phyloP scores from a whole-genome alignment of 2,888 invertebrate species.

The Drosophila putrida region DNA sequence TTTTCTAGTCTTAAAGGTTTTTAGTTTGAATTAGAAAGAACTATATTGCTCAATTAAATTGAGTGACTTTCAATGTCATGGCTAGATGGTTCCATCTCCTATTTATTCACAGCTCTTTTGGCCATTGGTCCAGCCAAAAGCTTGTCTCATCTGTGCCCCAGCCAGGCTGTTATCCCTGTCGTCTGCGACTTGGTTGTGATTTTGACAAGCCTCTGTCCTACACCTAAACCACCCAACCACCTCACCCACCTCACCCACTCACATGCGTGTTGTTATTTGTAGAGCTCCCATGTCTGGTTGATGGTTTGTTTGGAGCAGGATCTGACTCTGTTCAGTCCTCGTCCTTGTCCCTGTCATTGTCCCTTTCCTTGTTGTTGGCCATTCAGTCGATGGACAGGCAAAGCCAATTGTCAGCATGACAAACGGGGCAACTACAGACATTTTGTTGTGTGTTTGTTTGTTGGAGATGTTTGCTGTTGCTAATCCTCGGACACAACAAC shows the following conservation, averaged over 20 bases:
- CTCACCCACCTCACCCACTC: not conserved
- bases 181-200: constrained; percentile 72
- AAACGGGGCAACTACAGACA: constrained; percentile 64
- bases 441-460: constrained; percentile 55
- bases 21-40: constrained; percentile 4
- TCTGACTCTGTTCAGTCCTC: constrained; percentile 13
- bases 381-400: constrained; percentile 58
- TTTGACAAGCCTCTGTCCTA: constrained; percentile 64
- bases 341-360: constrained; percentile 20
- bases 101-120: constrained; percentile 48
- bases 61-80: constrained; percentile 62
- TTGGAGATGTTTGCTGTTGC: constrained; percentile 58
- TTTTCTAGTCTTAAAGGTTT: not conserved
- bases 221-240: not conserved
- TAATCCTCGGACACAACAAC: constrained; percentile 59
- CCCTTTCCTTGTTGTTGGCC: constrained; percentile 28
- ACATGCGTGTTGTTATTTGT: constrained; percentile 53
- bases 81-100: constrained; percentile 20
- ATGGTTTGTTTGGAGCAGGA: constrained; percentile 13
- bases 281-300: constrained; percentile 47
- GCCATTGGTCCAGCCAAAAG: constrained; percentile 31
- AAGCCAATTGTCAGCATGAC: constrained; percentile 80
- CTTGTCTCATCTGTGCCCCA: constrained; percentile 52
- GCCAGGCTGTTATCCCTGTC: constrained; percentile 62
- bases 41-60: constrained; percentile 55